phyloP scores from a whole-genome alignment of 2,888 invertebrate species.

The Eupithecia tripunctaria region DNA sequence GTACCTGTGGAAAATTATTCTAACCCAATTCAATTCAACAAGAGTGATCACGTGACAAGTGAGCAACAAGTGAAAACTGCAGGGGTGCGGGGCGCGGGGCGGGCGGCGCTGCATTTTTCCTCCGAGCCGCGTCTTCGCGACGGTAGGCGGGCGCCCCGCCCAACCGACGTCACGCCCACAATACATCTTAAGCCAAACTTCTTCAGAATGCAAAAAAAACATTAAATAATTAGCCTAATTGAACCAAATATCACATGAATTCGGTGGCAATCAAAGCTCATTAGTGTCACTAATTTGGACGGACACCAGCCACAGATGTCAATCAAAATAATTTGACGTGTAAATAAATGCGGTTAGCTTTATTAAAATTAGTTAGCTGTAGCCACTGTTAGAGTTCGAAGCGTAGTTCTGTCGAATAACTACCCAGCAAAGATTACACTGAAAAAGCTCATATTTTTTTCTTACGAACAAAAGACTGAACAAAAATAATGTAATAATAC shows the following conservation, averaged over 20 bases:
- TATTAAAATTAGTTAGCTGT: not conserved
- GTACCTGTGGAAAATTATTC: not conserved
- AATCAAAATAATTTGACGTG: slow-evolving; percentile 40
- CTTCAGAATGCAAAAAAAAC: slow-evolving; percentile 23
- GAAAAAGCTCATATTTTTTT: slow-evolving; percentile 79
- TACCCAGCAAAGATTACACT: slow-evolving; percentile 55
- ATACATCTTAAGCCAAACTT: slow-evolving; percentile 56
- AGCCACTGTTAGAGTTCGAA: not conserved
- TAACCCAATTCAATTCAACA: slow-evolving; percentile 12
- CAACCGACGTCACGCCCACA: slow-evolving; percentile 70
- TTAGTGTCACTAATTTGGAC: slow-evolving; percentile 57
- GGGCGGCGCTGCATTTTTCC: slow-evolving; percentile 63
- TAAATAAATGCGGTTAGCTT: slow-evolving; percentile 37
- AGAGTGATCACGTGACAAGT: slow-evolving; percentile 24
- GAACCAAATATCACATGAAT: slow-evolving; percentile 51
- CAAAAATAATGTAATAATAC: slow-evolving; percentile 78
- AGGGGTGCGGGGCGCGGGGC: slow-evolving; percentile 35
- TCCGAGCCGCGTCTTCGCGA: slow-evolving; percentile 69
- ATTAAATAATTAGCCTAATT: slow-evolving; percentile 42
- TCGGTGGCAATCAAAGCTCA: slow-evolving; percentile 55
- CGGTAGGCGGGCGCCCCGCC: slow-evolving; percentile 75
- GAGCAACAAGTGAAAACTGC: slow-evolving; percentile 66
- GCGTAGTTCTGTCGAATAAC: not conserved
- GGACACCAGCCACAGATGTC: slow-evolving; percentile 48
- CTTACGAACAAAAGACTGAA: slow-evolving; percentile 80